Evolutionary conservation across 1,140 invertebrate species (phyloP).

Genomic region (Apolygus lucorum): DNA sequence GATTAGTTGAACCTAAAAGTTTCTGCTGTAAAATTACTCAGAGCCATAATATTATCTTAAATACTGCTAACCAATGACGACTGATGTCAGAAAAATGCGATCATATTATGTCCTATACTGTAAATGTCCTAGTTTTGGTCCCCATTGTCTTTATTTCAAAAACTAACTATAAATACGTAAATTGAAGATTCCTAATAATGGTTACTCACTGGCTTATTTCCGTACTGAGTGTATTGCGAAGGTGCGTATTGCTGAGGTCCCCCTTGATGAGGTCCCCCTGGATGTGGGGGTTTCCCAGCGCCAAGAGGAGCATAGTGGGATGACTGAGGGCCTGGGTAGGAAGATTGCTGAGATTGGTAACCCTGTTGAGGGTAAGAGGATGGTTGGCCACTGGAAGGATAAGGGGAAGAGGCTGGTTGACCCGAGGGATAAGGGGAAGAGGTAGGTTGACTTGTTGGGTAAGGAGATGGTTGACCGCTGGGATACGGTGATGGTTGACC

Average conservation of each 20-base stretch:
- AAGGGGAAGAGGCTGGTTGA: constrained; percentile 21
- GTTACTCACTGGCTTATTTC: neutral
- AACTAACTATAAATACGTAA: too few species aligned
- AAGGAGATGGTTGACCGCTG: constrained; percentile 24
- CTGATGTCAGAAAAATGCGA: too few species aligned
- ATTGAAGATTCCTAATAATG: too few species aligned
- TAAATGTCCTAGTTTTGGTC: too few species aligned
- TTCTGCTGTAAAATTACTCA: too few species aligned
- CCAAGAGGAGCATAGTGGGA: neutral
- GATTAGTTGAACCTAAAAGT: too few species aligned
- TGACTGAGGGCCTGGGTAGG: neutral
- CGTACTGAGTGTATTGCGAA: constrained; percentile 18
- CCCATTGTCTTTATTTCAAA: too few species aligned
- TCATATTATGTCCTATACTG: too few species aligned
- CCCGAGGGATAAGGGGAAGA: constrained; percentile 27
- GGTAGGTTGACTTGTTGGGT: constrained; percentile 14
- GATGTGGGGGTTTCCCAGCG: neutral
- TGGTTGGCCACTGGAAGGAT: constrained; percentile 25
- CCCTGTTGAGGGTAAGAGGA: constrained; percentile 12
- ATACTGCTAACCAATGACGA: too few species aligned
- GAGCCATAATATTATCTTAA: too few species aligned
- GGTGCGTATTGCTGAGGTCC: neutral
- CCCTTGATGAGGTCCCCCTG: neutral
- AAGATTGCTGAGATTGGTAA: neutral
- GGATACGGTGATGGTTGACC: constrained; percentile 25